A percentile compares a stretch with the other conserved stretches of the same genome.
phyloP scores from a whole-genome alignment of 2,797 vertebrate species.

The Gila robusta region DNA sequence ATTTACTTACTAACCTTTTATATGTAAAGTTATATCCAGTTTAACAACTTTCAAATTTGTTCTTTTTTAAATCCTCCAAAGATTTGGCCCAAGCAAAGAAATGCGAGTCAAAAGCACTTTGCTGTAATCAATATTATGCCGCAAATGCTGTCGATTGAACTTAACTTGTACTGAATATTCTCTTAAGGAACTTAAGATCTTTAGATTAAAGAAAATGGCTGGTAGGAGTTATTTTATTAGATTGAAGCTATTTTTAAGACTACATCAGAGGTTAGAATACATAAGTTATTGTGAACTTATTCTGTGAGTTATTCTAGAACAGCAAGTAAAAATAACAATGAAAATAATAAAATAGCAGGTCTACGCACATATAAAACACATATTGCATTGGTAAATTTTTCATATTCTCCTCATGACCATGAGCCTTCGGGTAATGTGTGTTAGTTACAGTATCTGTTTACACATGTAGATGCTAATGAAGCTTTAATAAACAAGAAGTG shows the following conservation, averaged over 20 bases:
- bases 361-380: not conserved
- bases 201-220: not conserved
- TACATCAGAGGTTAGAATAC: not conserved
- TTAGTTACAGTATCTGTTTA: conserved; percentile 70
- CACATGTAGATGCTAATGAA: conserved; percentile 72
- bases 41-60: not conserved
- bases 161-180: too few species aligned
- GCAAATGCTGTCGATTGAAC: not conserved
- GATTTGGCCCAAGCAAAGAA: not conserved
- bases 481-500: conserved; percentile 61
- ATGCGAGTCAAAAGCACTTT: not conserved
- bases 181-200: not conserved
- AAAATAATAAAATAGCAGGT: conserved; percentile 10
- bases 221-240: not conserved
- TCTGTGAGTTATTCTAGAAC: not conserved
- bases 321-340: not conserved
- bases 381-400: not conserved
- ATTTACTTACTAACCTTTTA: not conserved
- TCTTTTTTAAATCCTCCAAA: not conserved
- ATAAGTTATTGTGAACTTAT: not conserved
- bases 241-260: not conserved
- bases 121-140: not conserved
- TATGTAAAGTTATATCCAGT: not conserved
- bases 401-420: conserved; percentile 51
- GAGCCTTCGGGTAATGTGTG: conserved; percentile 58